Conservation (phyloP, 2,888 invertebrate genomes). For the Tuta absoluta region DNA sequence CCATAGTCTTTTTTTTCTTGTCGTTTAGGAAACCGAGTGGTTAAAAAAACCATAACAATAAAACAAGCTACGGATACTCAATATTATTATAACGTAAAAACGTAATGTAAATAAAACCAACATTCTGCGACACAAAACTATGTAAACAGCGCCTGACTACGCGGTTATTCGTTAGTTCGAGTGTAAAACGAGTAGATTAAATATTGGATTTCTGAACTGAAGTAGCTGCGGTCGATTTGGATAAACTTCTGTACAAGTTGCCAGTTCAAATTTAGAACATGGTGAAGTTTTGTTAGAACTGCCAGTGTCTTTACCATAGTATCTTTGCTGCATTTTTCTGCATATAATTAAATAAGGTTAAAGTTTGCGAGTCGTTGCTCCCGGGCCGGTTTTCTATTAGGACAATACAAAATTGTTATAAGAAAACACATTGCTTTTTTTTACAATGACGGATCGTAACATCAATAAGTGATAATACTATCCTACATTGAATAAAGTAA, state of each 20-base stretch:
- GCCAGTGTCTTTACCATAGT: background rate
- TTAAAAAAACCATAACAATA: background rate
- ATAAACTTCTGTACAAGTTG: background rate
- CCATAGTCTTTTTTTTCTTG: no score
- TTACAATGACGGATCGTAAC: no score
- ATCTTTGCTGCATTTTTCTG: background rate
- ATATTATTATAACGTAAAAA: background rate
- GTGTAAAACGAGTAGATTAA: constrained; percentile 4
- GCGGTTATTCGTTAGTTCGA: background rate
- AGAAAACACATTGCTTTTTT: no score
- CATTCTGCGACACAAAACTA: background rate
- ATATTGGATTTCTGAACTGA: constrained; percentile 4
- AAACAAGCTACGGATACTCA: no score
- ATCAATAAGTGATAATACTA: no score
- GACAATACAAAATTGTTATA: no score
- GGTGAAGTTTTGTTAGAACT: background rate
- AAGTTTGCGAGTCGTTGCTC: background rate
- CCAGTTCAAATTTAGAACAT: background rate
- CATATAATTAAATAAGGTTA: background rate
- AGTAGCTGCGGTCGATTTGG: background rate
- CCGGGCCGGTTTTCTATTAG: no score
- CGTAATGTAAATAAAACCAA: background rate
- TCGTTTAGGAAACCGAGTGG: no score
- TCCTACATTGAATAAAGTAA: no score
- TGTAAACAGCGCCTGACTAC: background rate